Evolutionary conservation across 2,113 vertebrate species (phyloP).

Genomic region (Lethenteron camtschaticum): DNA sequence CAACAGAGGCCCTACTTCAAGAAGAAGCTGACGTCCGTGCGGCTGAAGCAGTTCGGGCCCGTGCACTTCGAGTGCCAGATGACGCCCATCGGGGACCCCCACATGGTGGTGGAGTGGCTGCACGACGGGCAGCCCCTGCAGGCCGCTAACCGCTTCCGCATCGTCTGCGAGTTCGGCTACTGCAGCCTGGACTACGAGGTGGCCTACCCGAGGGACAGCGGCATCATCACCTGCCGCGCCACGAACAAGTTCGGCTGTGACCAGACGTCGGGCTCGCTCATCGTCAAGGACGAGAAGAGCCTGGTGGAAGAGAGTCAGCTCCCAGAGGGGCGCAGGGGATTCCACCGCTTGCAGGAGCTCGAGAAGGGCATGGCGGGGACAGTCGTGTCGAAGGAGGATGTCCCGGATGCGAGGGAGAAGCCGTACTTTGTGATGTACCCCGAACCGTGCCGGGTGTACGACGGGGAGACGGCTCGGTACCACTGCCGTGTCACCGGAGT

Average conservation of each 20-base stretch:
- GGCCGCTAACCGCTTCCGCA: constrained; percentile 72
- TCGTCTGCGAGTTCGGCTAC: constrained; percentile 92
- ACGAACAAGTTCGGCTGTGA: constrained; percentile 75
- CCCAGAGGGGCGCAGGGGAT: constrained; percentile 61
- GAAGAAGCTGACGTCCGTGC: constrained; percentile 72
- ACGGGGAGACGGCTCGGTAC: constrained; percentile 70
- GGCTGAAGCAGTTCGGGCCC: constrained; percentile 64
- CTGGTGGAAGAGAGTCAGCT: constrained; percentile 78
- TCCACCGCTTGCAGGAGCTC: constrained; percentile 58
- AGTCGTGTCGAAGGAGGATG: constrained; percentile 47
- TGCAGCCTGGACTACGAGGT: constrained; percentile 79
- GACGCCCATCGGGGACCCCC: constrained; percentile 83
- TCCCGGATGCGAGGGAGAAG: constrained; percentile 49
- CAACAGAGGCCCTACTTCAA: constrained; percentile 90
- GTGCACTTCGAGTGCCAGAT: constrained; percentile 82
- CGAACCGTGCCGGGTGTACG: constrained; percentile 47
- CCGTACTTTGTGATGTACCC: constrained; percentile 77
- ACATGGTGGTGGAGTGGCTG: constrained; percentile 80
- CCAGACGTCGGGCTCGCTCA: constrained; percentile 72
- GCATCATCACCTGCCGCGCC: constrained; percentile 75
- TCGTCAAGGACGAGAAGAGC: constrained; percentile 91
- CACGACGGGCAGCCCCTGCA: constrained; percentile 73
- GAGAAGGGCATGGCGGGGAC: constrained; percentile 45
- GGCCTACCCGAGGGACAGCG: constrained; percentile 76
- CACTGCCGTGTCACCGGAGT: constrained; percentile 81